Conservation (phyloP, 1,140 invertebrate genomes). For the Drosophila kurseongensis region DNA sequence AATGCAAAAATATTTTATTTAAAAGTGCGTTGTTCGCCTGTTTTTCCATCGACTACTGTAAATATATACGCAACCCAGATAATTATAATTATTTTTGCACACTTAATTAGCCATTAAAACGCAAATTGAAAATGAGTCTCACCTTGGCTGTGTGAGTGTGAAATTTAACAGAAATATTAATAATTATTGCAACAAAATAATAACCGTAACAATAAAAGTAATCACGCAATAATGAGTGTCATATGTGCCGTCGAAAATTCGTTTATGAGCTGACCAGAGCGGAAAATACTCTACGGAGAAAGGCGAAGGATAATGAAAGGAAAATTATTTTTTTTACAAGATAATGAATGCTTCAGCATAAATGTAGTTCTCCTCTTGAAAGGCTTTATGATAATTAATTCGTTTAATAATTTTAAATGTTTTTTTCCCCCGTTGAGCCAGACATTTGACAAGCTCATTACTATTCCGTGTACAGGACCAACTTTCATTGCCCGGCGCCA, state of each 20-base stretch:
- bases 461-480: slow-evolving; percentile 32
- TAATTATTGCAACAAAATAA: slow-evolving; percentile 63
- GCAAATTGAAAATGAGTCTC: slow-evolving; percentile 70
- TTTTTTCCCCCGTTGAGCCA: slow-evolving; percentile 10
- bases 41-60: slow-evolving; percentile 58
- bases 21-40: slow-evolving; percentile 12
- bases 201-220: slow-evolving; percentile 75
- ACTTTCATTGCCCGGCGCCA: slow-evolving; percentile 46
- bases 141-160: neutral
- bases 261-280: neutral
- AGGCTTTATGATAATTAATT: slow-evolving; percentile 30
- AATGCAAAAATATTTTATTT: slow-evolving; percentile 26
- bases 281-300: neutral
- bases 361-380: neutral
- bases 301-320: too few species aligned
- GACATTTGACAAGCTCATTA: slow-evolving; percentile 51
- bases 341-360: neutral
- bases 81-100: slow-evolving; percentile 82
- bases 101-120: slow-evolving; percentile 83
- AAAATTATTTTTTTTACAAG: neutral
- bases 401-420: slow-evolving; percentile 39
- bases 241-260: slow-evolving; percentile 47
- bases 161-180: slow-evolving; percentile 65
- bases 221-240: slow-evolving; percentile 71
- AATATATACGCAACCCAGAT: slow-evolving; percentile 57